Conservation (phyloP, 2,888 invertebrate genomes). For the Pomacea canaliculata region DNA sequence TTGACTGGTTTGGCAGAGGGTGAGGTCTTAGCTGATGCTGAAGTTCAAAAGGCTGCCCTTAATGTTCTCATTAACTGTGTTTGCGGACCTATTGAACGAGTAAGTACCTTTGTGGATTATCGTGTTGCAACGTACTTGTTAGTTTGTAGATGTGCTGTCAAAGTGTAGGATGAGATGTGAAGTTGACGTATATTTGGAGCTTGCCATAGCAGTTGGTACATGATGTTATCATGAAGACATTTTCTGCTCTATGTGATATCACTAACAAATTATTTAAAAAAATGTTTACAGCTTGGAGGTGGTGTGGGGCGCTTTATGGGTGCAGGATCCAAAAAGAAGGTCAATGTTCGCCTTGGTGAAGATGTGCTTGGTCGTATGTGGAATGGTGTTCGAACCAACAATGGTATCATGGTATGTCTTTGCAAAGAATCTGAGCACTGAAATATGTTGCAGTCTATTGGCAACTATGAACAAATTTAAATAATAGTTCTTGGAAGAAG, state of each 20-base stretch:
- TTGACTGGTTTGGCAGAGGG: conserved; percentile 90
- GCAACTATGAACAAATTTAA: no score
- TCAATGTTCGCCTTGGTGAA: conserved; percentile 72
- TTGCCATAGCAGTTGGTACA: no score
- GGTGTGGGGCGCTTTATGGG: conserved; percentile 62
- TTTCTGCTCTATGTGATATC: no score
- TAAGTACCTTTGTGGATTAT: conserved; percentile 68
- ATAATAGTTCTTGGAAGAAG: no score
- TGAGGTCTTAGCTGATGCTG: conserved; percentile 89
- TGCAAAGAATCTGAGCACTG: not conserved
- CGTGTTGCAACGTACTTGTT: no score
- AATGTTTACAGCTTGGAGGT: conserved; percentile 53
- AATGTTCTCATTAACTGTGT: conserved; percentile 93
- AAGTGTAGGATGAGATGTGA: no score
- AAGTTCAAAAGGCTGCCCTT: conserved; percentile 91
- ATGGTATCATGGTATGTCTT: conserved; percentile 90
- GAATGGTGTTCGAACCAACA: conserved; percentile 93
- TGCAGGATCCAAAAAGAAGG: conserved; percentile 61
- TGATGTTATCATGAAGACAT: no score
- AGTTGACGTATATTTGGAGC: no score
- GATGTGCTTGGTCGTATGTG: conserved; percentile 92
- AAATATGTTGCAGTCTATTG: no score
- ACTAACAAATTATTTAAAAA: no score
- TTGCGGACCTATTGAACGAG: conserved; percentile 88
- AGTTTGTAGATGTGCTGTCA: no score